Percentiles rank a stretch among this genome's conserved stretches.
Conservation (phyloP, 2,113 vertebrate species). For the Microcebus ravelobensis region DNA sequence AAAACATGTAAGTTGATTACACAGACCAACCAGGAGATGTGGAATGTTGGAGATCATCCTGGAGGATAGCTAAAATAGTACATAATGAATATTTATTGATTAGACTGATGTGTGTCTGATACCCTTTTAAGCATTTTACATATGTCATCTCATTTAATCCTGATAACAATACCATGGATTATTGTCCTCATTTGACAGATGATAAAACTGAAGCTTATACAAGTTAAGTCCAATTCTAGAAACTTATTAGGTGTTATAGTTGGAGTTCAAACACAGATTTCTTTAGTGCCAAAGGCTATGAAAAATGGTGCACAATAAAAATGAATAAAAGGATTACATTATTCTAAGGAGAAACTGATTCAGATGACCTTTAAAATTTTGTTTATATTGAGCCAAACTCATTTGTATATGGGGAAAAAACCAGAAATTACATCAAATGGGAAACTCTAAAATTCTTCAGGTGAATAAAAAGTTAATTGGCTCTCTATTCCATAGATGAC, state of each 20-base stretch:
- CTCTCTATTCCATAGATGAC: background rate
- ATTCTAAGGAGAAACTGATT: background rate
- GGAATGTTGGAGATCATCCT: background rate
- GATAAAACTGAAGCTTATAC: slow-evolving; percentile 5
- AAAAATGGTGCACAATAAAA: slow-evolving; percentile 12
- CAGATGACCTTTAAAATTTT: background rate
- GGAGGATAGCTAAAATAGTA: background rate
- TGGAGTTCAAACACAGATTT: background rate
- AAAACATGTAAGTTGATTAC: background rate
- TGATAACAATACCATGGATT: background rate
- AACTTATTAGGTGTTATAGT: background rate
- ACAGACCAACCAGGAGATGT: background rate
- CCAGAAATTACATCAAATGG: background rate
- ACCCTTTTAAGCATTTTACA: background rate
- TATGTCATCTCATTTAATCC: background rate
- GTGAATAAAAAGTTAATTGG: background rate
- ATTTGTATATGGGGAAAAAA: background rate
- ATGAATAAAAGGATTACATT: background rate
- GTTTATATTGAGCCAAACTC: background rate
- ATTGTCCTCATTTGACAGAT: background rate
- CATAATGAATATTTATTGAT: background rate
- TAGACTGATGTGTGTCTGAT: background rate
- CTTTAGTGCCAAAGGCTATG: background rate
- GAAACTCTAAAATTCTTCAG: slow-evolving; percentile 18
- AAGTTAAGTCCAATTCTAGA: slow-evolving; percentile 20